Percentiles rank a stretch among this genome's conserved stretches.
These are phyloP conservation scores for Pseudococcus jackbeardsleyi DNA, from an alignment of 2,888 invertebrate genomes.

Conservation along the genomic window DNA sequence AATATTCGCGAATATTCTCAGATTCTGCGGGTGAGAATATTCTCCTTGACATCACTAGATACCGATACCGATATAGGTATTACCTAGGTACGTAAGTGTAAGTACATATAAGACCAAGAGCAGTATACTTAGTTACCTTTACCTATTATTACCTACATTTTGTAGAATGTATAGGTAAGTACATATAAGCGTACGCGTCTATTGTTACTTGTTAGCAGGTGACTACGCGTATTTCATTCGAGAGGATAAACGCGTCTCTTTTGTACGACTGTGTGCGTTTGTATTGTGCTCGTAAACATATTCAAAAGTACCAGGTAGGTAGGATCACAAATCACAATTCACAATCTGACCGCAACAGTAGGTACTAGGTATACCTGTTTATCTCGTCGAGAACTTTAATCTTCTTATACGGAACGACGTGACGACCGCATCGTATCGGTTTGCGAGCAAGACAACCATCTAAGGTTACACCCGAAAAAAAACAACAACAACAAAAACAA, in stretches of 20 bases:
- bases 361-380: background rate
- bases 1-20: too few species aligned
- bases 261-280: background rate
- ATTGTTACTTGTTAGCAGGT: too few species aligned
- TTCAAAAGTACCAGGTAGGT: background rate
- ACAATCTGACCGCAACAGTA: slow-evolving; percentile 1
- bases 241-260: slow-evolving; percentile 30
- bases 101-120: too few species aligned
- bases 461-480: background rate
- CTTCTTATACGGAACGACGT: background rate
- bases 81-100: too few species aligned
- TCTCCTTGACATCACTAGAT: too few species aligned
- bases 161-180: background rate
- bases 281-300: background rate
- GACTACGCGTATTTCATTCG: background rate
- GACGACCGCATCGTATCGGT: background rate
- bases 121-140: too few species aligned
- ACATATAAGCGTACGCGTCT: too few species aligned
- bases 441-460: background rate
- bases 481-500: background rate
- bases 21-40: too few species aligned
- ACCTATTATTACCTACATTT: too few species aligned
- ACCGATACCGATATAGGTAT: too few species aligned
- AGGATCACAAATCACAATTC: too few species aligned
- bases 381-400: slow-evolving; percentile 43